Conservation (phyloP, 2,113 vertebrate genomes). For the Condylura cristata region DNA sequence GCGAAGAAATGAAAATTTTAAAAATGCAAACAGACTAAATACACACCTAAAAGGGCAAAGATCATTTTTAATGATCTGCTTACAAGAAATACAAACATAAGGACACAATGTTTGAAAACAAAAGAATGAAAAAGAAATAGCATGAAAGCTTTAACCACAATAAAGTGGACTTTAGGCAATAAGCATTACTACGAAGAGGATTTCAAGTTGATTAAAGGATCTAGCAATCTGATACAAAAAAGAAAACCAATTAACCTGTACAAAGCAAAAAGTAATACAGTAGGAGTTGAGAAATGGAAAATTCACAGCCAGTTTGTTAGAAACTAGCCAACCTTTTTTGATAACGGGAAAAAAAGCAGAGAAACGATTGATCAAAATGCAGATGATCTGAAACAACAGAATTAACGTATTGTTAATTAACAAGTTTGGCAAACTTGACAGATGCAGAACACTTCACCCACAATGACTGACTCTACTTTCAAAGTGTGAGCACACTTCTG, state of each 20-base stretch:
- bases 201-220: not conserved
- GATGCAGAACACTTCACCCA: not conserved
- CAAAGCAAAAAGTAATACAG: slow-evolving; percentile 6
- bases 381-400: not conserved
- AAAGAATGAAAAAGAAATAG: not conserved
- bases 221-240: not conserved
- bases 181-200: not conserved
- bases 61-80: not conserved
- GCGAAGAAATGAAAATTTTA: not conserved
- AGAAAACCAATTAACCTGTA: not conserved
- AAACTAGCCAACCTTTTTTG: not conserved
- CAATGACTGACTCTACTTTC: not conserved
- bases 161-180: not conserved
- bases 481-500: not conserved
- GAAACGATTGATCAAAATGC: not conserved
- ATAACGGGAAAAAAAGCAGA: not conserved
- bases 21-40: not conserved
- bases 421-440: not conserved
- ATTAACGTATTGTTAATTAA: not conserved
- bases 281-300: not conserved
- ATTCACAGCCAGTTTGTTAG: not conserved
- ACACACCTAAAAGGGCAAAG: not conserved
- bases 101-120: not conserved
- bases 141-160: not conserved
- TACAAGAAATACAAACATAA: not conserved